phyloP scores from a whole-genome alignment of 2,888 invertebrate species.

The Xylophagus ater region DNA sequence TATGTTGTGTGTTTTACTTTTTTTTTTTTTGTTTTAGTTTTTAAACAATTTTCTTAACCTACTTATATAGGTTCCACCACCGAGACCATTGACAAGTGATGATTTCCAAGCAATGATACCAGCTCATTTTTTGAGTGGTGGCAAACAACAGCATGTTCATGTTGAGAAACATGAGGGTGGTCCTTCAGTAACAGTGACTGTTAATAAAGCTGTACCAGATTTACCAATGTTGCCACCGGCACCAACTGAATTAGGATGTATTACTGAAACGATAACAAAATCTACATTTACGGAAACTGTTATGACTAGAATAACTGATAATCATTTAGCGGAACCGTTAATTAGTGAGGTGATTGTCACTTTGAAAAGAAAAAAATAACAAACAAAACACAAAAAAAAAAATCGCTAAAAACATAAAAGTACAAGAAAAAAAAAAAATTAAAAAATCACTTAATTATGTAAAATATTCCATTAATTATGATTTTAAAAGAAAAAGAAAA shows the following conservation, averaged over 20 bases:
- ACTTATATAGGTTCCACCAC: constrained; percentile 28
- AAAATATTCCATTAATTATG: too few species aligned
- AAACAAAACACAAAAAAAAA: constrained; percentile 2
- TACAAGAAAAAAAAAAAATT: constrained; percentile 5
- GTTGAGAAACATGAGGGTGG: constrained; percentile 36
- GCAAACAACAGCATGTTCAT: constrained; percentile 53
- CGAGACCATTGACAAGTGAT: constrained; percentile 83
- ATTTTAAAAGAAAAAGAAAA: too few species aligned
- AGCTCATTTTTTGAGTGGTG: constrained; percentile 77
- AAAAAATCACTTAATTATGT: not conserved
- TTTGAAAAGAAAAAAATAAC: constrained; percentile 1
- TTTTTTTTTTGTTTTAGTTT: constrained; percentile 13
- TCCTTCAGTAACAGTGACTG: constrained; percentile 68
- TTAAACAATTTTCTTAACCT: constrained; percentile 11
- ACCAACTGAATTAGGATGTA: constrained; percentile 71
- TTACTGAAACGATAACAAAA: constrained; percentile 92
- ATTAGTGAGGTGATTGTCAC: constrained; percentile 70
- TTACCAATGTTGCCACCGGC: constrained; percentile 68
- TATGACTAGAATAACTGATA: constrained; percentile 88
- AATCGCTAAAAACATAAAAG: not conserved
- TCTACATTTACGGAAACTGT: constrained; percentile 92
- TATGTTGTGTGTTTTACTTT: too few species aligned
- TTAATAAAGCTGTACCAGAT: constrained; percentile 61
- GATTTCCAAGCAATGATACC: constrained; percentile 94
- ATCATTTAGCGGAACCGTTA: constrained; percentile 73